Evolutionary conservation across 2,113 vertebrate genomes (phyloP).

Genomic region (Equus przewalskii): DNA sequence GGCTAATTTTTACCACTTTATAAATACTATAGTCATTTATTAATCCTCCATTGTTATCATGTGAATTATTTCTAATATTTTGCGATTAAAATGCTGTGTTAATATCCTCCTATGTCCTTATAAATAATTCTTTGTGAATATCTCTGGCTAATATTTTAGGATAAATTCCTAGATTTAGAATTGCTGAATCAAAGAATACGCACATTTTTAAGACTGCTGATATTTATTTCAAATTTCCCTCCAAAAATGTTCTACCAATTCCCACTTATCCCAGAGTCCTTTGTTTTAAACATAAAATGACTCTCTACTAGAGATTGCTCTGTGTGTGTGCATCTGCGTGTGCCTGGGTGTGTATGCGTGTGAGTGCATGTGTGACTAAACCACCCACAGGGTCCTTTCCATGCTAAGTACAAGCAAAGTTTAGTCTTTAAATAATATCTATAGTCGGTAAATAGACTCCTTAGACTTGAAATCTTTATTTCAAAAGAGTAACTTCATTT

Average conservation of each 20-base stretch:
- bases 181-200: background rate
- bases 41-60: background rate
- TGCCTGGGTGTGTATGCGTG: background rate
- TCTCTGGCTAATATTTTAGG: background rate
- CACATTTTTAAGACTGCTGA: background rate
- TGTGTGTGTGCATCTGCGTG: background rate
- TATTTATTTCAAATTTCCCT: background rate
- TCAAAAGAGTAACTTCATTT: background rate
- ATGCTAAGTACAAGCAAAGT: background rate
- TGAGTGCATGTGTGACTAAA: background rate
- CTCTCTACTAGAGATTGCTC: background rate
- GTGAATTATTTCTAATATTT: conserved; percentile 48
- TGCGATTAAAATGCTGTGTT: conserved; percentile 7
- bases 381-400: background rate
- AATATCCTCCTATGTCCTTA: background rate
- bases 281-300: conserved; percentile 12
- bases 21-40: background rate
- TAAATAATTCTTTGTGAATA: conserved; percentile 9
- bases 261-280: background rate
- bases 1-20: background rate
- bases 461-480: background rate
- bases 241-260: background rate
- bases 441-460: background rate
- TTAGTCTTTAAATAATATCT: background rate
- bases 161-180: background rate